Evolutionary conservation across 1,140 invertebrate genomes (phyloP).

Genomic region (Drosophila trapezifrons): DNA sequence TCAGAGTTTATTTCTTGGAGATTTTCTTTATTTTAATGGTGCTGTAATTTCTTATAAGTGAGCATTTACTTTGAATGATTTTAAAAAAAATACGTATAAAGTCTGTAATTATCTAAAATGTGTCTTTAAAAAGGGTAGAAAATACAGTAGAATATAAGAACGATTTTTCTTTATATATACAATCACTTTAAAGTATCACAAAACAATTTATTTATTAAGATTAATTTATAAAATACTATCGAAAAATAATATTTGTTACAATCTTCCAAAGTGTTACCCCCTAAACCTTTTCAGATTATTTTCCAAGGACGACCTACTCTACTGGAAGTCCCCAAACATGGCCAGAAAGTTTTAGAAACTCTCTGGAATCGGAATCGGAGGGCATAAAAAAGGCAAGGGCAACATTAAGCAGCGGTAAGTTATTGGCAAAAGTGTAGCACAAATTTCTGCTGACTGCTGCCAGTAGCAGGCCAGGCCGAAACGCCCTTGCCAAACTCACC

Average conservation of each 20-base stretch:
- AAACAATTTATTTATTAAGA: too few species aligned
- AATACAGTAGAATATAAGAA: too few species aligned
- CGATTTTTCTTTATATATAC: too few species aligned
- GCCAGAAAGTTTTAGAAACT: constrained; percentile 7
- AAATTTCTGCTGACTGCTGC: constrained; percentile 72
- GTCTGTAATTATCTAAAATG: too few species aligned
- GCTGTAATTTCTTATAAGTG: too few species aligned
- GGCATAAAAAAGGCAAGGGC: constrained; percentile 27
- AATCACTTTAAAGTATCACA: too few species aligned
- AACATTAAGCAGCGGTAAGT: constrained; percentile 55
- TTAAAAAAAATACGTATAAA: too few species aligned
- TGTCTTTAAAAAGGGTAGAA: too few species aligned
- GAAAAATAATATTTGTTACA: background rate
- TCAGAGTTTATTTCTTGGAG: background rate
- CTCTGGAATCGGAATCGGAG: background rate
- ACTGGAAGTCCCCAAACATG: constrained; percentile 4
- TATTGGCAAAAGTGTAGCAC: constrained; percentile 65
- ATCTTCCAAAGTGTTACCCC: background rate
- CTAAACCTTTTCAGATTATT: constrained; percentile 7
- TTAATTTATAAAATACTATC: background rate
- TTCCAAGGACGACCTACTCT: background rate
- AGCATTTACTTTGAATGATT: too few species aligned
- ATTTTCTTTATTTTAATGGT: background rate
- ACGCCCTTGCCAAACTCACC: background rate
- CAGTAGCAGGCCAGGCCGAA: constrained; percentile 51